Evolutionary conservation across 2,113 vertebrate species (phyloP).

Genomic region (Microcebus tavaratra): DNA sequence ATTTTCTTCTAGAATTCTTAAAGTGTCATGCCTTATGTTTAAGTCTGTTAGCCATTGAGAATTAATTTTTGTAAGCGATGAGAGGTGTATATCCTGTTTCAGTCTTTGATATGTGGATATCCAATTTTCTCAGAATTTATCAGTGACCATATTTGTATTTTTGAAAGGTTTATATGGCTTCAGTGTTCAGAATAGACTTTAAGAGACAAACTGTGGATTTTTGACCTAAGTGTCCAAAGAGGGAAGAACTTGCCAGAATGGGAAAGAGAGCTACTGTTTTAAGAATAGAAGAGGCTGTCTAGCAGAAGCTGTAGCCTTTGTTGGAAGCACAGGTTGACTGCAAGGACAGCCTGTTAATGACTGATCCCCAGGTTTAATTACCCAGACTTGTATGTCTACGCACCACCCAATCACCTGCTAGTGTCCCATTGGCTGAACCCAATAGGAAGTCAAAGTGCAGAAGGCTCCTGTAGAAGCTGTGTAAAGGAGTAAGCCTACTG

Average conservation of each 20-base stretch:
- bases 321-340: neutral
- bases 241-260: neutral
- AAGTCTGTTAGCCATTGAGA: too few species aligned
- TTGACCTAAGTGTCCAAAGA: neutral
- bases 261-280: neutral
- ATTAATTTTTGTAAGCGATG: too few species aligned
- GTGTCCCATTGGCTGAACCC: neutral
- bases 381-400: neutral
- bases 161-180: neutral
- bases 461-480: accelerated
- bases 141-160: neutral
- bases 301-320: neutral
- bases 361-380: neutral
- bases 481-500: accelerated
- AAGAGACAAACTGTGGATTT: neutral
- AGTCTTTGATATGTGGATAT: too few species aligned
- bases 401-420: accelerated
- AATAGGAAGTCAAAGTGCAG: neutral
- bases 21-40: too few species aligned
- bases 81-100: too few species aligned
- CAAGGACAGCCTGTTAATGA: neutral
- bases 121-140: too few species aligned
- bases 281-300: neutral
- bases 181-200: neutral
- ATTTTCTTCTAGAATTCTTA: too few species aligned